These are phyloP conservation scores for Aphis gossypii DNA, from an alignment of 1,140 invertebrate species.

Conservation along the genomic window DNA sequence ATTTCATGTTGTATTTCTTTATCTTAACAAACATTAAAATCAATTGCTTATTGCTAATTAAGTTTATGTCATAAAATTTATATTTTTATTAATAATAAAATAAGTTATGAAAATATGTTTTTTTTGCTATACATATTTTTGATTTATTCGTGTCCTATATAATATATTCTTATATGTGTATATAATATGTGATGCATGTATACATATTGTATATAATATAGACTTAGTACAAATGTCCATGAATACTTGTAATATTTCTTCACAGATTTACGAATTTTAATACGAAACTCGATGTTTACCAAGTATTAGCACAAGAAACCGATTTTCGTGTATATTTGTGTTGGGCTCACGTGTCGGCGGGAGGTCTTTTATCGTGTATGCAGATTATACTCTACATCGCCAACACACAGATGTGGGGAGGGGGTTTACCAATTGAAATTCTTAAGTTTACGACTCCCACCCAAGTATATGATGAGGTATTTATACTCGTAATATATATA, in stretches of 20 bases:
- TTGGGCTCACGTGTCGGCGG: not conserved
- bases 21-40: no score
- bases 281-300: not conserved
- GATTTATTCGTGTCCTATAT: no score
- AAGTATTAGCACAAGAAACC: not conserved
- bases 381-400: not conserved
- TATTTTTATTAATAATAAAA: no score
- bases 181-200: no score
- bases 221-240: no score
- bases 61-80: no score
- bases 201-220: no score
- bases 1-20: no score
- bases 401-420: not conserved
- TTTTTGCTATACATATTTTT: no score
- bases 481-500: not conserved
- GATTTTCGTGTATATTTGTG: not conserved
- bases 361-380: not conserved
- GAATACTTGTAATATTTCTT: not conserved
- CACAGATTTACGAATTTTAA: not conserved
- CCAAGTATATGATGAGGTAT: not conserved
- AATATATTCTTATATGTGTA: no score
- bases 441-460: slow-evolving; percentile 36
- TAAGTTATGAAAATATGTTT: no score
- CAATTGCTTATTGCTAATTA: no score
- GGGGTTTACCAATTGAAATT: slow-evolving; percentile 27